Base-by-base conservation (phyloP, 2,888 invertebrate species). In the Drosophila helvetica region DNA sequence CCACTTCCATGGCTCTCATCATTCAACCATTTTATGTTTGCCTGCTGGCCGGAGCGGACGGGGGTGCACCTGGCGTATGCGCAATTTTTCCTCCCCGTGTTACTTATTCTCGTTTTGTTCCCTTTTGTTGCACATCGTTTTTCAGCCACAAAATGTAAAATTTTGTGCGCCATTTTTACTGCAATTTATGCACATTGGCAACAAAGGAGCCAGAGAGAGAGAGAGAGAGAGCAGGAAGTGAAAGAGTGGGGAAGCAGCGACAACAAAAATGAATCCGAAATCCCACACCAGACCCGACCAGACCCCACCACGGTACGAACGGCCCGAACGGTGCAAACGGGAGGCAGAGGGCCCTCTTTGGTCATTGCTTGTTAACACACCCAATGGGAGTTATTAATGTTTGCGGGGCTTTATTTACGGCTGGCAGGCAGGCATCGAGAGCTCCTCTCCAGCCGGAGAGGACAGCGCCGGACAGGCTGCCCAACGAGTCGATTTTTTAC, bases 291-390 rank as follows among this genome's bases (percentile, higher is more conserved):
- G 15, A 1, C 33, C 15, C 4, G 33, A 12, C 33, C 12, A 33
- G 12, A 33, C 33, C 33, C 33, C 5, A 12, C 12, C 12, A 33
- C 27, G 27, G 27, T 27, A 15, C 12, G 33, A 30, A 70, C 45
- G 60, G 27, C 8, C 7, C 27, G 27, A 27, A 15, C 27, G 27
- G 27, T 8, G 1, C 12, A 12, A 9, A 72, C 45, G 60, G 7
- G 68, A 50, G 54, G 19, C n/a, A 19, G 42, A 38, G 19, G 3
- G 18, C 83, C 82, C 84, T 72, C 75, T 80, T 80, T 79, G 80
- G 86, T 75, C 84, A 89, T 84, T 79, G 86, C 82, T 79, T 87
- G 89, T 89, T 89, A 88, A 88, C 88, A 89, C 89, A 88, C 89
- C 89, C 86, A 78, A 74, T 85, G 79, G 80, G 86, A 88, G 88